Conservation (phyloP, 2,888 invertebrate species). For the Nemurella pictetii region DNA sequence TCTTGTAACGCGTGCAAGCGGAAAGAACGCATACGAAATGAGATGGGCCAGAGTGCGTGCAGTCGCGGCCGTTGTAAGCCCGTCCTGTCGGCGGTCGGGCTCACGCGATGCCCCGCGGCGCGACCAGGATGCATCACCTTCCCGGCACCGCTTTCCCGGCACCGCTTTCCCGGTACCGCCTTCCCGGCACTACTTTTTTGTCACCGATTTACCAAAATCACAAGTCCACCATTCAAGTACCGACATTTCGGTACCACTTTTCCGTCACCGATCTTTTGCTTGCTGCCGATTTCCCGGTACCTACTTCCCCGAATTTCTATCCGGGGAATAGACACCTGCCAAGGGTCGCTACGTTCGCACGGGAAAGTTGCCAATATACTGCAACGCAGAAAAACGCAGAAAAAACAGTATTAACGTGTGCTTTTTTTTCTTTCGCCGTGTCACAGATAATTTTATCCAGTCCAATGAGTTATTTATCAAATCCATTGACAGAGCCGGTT, state of each 20-base stretch:
- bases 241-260: not conserved
- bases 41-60: not conserved
- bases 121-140: not conserved
- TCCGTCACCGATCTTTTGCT: not conserved
- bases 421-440: not conserved
- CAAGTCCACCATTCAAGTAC: not conserved
- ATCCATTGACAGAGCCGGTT: not conserved
- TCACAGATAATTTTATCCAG: not conserved
- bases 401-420: not conserved
- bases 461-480: not conserved
- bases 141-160: not conserved
- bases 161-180: not conserved
- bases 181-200: not conserved
- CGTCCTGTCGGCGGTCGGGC: not conserved
- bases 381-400: not conserved
- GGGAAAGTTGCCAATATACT: not conserved
- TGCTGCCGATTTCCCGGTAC: not conserved
- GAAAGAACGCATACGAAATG: not conserved
- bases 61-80: not conserved
- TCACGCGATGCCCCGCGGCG: not conserved
- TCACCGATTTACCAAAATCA: not conserved
- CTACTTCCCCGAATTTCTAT: no score
- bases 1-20: not conserved
- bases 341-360: not conserved
- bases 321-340: not conserved